Evolutionary conservation across 92 coral and sea anemone genomes (phyloP).

Genomic region (Heliopora coerulea): DNA sequence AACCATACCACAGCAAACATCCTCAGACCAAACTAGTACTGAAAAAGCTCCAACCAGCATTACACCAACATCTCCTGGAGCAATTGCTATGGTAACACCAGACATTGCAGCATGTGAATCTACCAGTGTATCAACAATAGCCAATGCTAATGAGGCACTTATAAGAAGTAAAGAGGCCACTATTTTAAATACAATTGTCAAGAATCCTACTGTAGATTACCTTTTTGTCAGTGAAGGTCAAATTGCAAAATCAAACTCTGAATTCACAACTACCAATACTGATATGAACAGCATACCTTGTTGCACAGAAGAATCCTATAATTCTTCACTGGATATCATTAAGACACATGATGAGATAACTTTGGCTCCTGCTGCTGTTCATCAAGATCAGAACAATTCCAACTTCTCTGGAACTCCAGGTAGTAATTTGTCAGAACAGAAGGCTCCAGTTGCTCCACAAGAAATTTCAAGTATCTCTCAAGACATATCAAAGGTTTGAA

Average conservation of each 20-base stretch:
- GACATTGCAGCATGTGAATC: not conserved
- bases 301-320: conserved; percentile 2
- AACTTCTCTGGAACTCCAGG: not conserved
- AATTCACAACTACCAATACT: not conserved
- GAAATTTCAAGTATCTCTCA: not conserved
- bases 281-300: not conserved
- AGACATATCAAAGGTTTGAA: not conserved
- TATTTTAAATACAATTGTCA: not conserved
- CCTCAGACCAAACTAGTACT: not conserved
- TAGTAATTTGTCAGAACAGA: not conserved
- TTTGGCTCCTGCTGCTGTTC: not conserved
- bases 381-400: too few species aligned
- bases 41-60: not conserved
- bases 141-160: not conserved
- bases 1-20: not conserved
- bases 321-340: conserved; percentile 5
- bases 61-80: not conserved
- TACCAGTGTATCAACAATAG: not conserved
- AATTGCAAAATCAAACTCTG: not conserved
- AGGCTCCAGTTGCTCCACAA: too few species aligned
- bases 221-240: not conserved
- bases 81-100: not conserved
- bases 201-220: not conserved
- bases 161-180: not conserved
- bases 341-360: conserved; percentile 4